A percentile compares a stretch with the other conserved stretches of the same genome.
These are phyloP conservation scores for Danio choprae DNA, from an alignment of 2,797 vertebrate species.

Conservation along the genomic window DNA sequence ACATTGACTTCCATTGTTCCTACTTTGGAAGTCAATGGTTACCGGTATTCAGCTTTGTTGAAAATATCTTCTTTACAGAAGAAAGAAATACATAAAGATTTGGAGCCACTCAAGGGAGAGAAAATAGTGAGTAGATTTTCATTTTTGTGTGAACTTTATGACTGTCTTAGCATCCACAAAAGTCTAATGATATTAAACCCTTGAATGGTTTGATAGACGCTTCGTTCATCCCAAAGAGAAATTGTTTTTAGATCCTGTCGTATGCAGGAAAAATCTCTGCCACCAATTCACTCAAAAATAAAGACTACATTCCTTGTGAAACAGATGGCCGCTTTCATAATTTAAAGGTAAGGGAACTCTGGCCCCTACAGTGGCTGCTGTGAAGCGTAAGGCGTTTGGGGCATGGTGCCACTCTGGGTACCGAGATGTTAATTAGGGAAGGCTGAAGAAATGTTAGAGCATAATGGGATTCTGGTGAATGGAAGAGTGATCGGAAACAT, in stretches of 20 bases:
- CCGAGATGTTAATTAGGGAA: slow-evolving; percentile 27
- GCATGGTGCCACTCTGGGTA: slow-evolving; percentile 20
- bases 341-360: slow-evolving; percentile 51
- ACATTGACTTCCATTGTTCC: too few relatives aligned
- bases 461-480: slow-evolving; percentile 26
- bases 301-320: slow-evolving; percentile 45
- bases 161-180: neutral
- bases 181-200: neutral
- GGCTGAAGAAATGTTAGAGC: slow-evolving; percentile 1
- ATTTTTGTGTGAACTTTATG: too few relatives aligned
- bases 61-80: too few relatives aligned
- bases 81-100: too few relatives aligned
- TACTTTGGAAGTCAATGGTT: too few relatives aligned
- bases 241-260: neutral
- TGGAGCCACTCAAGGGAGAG: too few relatives aligned
- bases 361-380: slow-evolving; percentile 48
- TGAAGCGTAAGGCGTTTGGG: slow-evolving; percentile 32
- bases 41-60: too few relatives aligned
- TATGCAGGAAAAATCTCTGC: neutral
- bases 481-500: slow-evolving; percentile 7
- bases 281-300: slow-evolving; percentile 29
- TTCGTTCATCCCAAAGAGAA: too few relatives aligned
- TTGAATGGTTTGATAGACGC: neutral
- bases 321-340: slow-evolving; percentile 64
- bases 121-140: too few relatives aligned